phyloP scores from a whole-genome alignment of 53 echinoderm and acorn worm species.

The Antedon mediterranea region DNA sequence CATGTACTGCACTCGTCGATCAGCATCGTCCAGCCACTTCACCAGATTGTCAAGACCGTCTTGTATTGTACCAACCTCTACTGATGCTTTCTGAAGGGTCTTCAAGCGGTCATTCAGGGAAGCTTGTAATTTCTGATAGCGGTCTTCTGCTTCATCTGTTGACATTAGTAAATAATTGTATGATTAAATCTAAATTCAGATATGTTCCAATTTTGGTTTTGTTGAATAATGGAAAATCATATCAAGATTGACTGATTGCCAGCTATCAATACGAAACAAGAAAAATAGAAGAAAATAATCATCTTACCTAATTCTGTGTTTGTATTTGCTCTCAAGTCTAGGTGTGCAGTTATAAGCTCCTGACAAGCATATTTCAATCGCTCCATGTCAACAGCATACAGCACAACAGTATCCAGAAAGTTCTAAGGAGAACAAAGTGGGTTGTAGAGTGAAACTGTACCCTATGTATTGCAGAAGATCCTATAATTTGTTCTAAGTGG shows the following conservation, averaged over 20 bases:
- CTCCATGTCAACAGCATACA: slow-evolving; percentile 67
- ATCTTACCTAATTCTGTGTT: slow-evolving; percentile 43
- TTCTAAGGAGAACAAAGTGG: no score
- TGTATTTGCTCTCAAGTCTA: slow-evolving; percentile 47
- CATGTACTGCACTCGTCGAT: slow-evolving; percentile 61
- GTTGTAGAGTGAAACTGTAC: no score
- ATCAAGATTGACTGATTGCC: no score
- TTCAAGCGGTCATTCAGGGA: slow-evolving; percentile 63
- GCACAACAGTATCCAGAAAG: slow-evolving; percentile 67
- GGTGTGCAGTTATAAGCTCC: slow-evolving; percentile 52
- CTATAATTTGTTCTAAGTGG: no score
- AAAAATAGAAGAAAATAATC: no score
- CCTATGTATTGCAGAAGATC: no score
- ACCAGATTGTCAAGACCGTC: slow-evolving; percentile 62
- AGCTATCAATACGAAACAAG: not conserved
- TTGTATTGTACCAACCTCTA: slow-evolving; percentile 78
- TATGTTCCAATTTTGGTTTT: no score
- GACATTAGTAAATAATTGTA: no score
- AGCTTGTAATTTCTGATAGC: slow-evolving; percentile 62
- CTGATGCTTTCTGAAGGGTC: slow-evolving; percentile 60
- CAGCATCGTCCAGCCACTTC: slow-evolving; percentile 89
- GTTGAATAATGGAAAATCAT: no score
- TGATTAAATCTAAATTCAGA: no score
- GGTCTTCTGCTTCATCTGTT: slow-evolving; percentile 48
- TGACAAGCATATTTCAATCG: slow-evolving; percentile 56